These are phyloP conservation scores for Laodelphax striatellus DNA, from an alignment of 1,140 invertebrate species.

Conservation along the genomic window DNA sequence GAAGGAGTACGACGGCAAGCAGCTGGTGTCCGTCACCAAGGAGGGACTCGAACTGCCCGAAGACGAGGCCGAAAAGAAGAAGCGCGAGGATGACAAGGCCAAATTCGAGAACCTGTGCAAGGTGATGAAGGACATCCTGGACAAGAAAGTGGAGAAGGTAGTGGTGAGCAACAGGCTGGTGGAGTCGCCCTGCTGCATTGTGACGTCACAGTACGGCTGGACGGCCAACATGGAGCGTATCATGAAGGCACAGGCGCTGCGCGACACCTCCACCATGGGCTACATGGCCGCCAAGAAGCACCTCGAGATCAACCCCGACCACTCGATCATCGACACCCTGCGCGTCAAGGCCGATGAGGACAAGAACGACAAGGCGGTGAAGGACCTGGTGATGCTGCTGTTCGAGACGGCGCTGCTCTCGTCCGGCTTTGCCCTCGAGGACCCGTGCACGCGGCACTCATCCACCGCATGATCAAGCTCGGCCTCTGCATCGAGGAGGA, in stretches of 20 bases:
- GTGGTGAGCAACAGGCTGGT: constrained; percentile 88
- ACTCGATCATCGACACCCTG: constrained; percentile 85
- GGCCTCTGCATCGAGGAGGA: constrained; percentile 94
- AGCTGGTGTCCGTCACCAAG: constrained; percentile 92
- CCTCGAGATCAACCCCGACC: constrained; percentile 95
- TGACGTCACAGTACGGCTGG: constrained; percentile 98
- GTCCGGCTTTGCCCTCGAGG: constrained; percentile 84
- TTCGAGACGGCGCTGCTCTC: constrained; percentile 86
- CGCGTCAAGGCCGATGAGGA: constrained; percentile 85
- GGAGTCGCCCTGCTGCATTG: constrained; percentile 96
- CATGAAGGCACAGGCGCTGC: constrained; percentile 95
- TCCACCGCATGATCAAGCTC: constrained; percentile 92
- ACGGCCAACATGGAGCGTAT: constrained; percentile 99
- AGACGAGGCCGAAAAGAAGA: constrained; percentile 94
- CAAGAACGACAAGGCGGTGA: constrained; percentile 95
- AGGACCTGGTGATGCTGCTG: constrained; percentile 82
- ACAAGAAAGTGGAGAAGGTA: constrained; percentile 96
- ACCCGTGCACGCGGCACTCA: constrained; percentile 70
- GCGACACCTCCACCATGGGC: constrained; percentile 93
- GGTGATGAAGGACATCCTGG: constrained; percentile 95
- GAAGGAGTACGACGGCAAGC: constrained; percentile 96
- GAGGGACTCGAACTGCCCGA: constrained; percentile 94
- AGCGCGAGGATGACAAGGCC: constrained; percentile 85
- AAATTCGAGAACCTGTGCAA: constrained; percentile 93
- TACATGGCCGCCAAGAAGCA: constrained; percentile 98